Evolutionary conservation across 2,888 invertebrate species (phyloP).

Genomic region (Dusona sp.): DNA sequence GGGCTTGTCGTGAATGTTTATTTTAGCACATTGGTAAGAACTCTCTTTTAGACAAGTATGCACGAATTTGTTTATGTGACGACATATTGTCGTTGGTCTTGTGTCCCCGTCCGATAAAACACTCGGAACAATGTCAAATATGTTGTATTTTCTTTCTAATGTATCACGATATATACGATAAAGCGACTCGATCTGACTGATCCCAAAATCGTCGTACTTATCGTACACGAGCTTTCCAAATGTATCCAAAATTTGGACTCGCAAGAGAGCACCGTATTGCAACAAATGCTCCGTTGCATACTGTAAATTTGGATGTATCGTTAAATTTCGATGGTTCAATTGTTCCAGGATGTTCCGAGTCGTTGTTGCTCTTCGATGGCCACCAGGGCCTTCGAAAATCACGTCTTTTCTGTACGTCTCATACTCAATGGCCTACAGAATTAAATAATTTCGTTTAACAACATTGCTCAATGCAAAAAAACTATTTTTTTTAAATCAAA

Average conservation of each 20-base stretch:
- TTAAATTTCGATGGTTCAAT: slow-evolving; percentile 10
- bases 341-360: slow-evolving; percentile 61
- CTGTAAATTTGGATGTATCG: slow-evolving; percentile 68
- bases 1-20: slow-evolving; percentile 58
- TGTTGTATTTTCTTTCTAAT: slow-evolving; percentile 71
- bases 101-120: slow-evolving; percentile 68
- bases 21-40: slow-evolving; percentile 60
- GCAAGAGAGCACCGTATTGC: slow-evolving; percentile 70
- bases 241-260: slow-evolving; percentile 70
- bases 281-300: slow-evolving; percentile 72
- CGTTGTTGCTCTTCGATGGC: slow-evolving; percentile 48
- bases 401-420: slow-evolving; percentile 51
- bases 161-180: slow-evolving; percentile 72
- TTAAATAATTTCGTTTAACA: neutral
- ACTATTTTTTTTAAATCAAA: too few relatives aligned
- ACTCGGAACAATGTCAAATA: slow-evolving; percentile 72
- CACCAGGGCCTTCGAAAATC: slow-evolving; percentile 28
- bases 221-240: slow-evolving; percentile 75
- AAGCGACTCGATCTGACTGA: slow-evolving; percentile 71
- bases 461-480: neutral
- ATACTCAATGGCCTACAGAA: slow-evolving; percentile 66
- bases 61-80: slow-evolving; percentile 65
- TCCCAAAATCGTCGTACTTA: slow-evolving; percentile 74
- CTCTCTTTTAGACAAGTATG: slow-evolving; percentile 68
- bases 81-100: slow-evolving; percentile 71